Percentiles rank a stretch among this genome's conserved stretches.
Evolutionary conservation across 1,140 invertebrate genomes (phyloP).

Genomic region (Macrosteles quadrilineatus): DNA sequence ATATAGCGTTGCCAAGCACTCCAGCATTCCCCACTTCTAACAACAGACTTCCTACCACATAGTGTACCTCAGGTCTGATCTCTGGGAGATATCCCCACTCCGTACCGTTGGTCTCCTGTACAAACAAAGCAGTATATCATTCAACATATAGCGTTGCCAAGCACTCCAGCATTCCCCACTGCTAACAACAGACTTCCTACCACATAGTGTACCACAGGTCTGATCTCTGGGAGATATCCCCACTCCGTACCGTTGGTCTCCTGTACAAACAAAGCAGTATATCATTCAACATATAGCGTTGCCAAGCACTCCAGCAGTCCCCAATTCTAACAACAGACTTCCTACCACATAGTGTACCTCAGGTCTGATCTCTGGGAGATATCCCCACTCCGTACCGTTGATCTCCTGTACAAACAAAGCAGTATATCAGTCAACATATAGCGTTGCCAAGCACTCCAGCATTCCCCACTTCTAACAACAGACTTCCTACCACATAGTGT

Average conservation of each 20-base stretch:
- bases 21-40: conserved; percentile 45
- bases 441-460: conserved; percentile 47
- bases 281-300: too few species aligned
- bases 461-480: conserved; percentile 45
- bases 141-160: conserved; percentile 49
- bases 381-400: not conserved
- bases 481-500: conserved; percentile 44
- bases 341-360: conserved; percentile 45
- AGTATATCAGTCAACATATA: too few species aligned
- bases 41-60: conserved; percentile 44
- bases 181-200: conserved; percentile 44
- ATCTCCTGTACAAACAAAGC: not conserved
- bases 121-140: not conserved
- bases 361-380: not conserved
- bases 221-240: not conserved
- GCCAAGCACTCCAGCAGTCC: conserved; percentile 44
- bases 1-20: conserved; percentile 46
- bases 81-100: not conserved
- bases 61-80: conserved; percentile 38
- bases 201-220: conserved; percentile 40
- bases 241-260: not conserved
- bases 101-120: not conserved
- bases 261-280: not conserved
- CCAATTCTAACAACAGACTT: conserved; percentile 44
- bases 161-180: conserved; percentile 44